phyloP scores from a whole-genome alignment of 2,888 invertebrate species.

The Platycheirus rosarum region DNA sequence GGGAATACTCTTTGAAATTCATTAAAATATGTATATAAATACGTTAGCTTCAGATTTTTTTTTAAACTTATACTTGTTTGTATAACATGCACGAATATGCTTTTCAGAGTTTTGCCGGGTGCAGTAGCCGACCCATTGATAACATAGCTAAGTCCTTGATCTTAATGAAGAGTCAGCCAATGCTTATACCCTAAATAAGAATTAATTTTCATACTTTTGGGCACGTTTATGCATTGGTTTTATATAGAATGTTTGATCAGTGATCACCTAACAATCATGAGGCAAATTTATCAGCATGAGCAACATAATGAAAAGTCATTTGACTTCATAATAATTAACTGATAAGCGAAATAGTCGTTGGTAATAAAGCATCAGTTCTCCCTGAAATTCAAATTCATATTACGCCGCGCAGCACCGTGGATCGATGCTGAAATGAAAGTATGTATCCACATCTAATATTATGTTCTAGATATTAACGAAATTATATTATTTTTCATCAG shows the following conservation, averaged over 20 bases:
- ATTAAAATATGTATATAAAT: no score
- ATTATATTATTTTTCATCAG: no score
- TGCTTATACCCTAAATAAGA: slow-evolving; percentile 61
- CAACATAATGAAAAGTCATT: slow-evolving; percentile 57
- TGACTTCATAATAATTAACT: background rate
- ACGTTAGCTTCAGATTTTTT: no score
- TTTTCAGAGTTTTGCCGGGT: slow-evolving; percentile 33
- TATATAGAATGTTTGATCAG: slow-evolving; percentile 15
- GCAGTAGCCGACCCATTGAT: slow-evolving; percentile 69
- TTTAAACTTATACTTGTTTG: slow-evolving; percentile 11
- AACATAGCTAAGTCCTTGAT: slow-evolving; percentile 62
- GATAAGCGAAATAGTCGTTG: slow-evolving; percentile 8
- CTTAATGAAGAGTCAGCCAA: slow-evolving; percentile 57
- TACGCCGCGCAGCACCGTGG: no score
- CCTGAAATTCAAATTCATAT: no score
- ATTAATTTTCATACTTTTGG: slow-evolving; percentile 28
- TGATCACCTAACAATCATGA: no score
- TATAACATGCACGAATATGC: slow-evolving; percentile 9
- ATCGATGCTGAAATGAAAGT: no score
- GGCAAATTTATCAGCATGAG: slow-evolving; percentile 47
- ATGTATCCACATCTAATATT: no score
- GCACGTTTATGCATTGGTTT: slow-evolving; percentile 62
- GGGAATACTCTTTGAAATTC: slow-evolving; percentile 64
- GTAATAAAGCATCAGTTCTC: no score
- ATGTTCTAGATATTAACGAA: no score